A percentile compares a stretch with the other conserved stretches of the same genome.
Conservation (phyloP, 2,888 invertebrate genomes). For the Andricus curvator region DNA sequence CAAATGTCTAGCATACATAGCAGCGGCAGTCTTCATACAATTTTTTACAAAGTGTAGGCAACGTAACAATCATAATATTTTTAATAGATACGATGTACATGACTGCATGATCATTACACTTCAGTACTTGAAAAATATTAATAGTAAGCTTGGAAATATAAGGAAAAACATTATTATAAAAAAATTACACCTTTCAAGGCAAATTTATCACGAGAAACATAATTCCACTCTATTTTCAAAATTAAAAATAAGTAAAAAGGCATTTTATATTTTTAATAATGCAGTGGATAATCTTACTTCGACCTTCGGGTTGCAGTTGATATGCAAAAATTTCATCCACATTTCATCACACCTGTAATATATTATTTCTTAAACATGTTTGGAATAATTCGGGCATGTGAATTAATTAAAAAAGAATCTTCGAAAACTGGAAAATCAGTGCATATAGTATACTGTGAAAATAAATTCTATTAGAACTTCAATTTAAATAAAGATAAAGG, state of each 20-base stretch:
- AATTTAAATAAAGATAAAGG: too few relatives aligned
- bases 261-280: slow-evolving; percentile 54
- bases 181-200: slow-evolving; percentile 67
- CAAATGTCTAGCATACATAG: slow-evolving; percentile 53
- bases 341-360: slow-evolving; percentile 63
- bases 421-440: slow-evolving; percentile 60
- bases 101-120: slow-evolving; percentile 59
- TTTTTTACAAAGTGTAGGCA: slow-evolving; percentile 47
- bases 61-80: slow-evolving; percentile 60
- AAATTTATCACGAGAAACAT: slow-evolving; percentile 64
- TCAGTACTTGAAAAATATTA: slow-evolving; percentile 61
- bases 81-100: slow-evolving; percentile 63
- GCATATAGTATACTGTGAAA: slow-evolving; percentile 59
- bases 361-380: slow-evolving; percentile 64
- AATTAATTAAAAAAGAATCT: slow-evolving; percentile 63
- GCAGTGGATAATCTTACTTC: not conserved
- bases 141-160: slow-evolving; percentile 56
- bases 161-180: slow-evolving; percentile 56
- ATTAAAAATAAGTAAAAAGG: slow-evolving; percentile 60
- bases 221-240: slow-evolving; percentile 59
- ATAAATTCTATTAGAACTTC: not conserved
- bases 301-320: slow-evolving; percentile 43
- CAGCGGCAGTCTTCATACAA: not conserved
- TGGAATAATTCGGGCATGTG: slow-evolving; percentile 63
- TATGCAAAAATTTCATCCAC: slow-evolving; percentile 65